phyloP scores from a whole-genome alignment of 2,113 vertebrate genomes.

The Struthidea cinerea region DNA sequence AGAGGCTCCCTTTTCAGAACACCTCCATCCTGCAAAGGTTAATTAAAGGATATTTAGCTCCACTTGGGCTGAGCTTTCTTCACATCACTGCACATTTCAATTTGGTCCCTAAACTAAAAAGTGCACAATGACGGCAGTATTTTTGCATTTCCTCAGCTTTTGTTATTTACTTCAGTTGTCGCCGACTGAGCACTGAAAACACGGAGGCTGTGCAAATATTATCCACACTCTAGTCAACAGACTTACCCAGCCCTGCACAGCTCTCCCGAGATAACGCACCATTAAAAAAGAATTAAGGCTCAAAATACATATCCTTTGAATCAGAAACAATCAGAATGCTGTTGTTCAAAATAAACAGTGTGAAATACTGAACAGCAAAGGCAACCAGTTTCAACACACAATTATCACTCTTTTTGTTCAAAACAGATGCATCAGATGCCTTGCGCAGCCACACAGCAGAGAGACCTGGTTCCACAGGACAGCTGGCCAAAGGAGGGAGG shows the following conservation, averaged over 20 bases:
- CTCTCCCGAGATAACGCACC: background rate
- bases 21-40: conserved; percentile 43
- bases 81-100: conserved; percentile 17
- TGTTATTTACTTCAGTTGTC: background rate
- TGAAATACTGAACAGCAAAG: background rate
- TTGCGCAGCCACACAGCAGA: background rate
- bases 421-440: background rate
- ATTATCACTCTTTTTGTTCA: background rate
- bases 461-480: background rate
- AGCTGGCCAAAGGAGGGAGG: background rate
- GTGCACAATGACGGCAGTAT: background rate
- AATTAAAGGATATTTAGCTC: conserved; percentile 56
- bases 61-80: conserved; percentile 45
- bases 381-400: background rate
- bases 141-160: background rate
- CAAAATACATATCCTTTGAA: background rate
- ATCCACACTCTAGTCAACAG: background rate
- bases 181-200: background rate
- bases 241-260: background rate
- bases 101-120: conserved; percentile 33
- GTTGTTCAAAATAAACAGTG: background rate
- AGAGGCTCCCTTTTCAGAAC: conserved; percentile 50
- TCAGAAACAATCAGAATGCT: background rate
- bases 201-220: background rate
- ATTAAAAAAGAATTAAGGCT: background rate